Percentiles rank a stretch among this genome's conserved stretches.
These are phyloP conservation scores for Dendrophyllia cribrosa DNA, from an alignment of 64 coral and sea anemone species.

Conservation along the genomic window DNA sequence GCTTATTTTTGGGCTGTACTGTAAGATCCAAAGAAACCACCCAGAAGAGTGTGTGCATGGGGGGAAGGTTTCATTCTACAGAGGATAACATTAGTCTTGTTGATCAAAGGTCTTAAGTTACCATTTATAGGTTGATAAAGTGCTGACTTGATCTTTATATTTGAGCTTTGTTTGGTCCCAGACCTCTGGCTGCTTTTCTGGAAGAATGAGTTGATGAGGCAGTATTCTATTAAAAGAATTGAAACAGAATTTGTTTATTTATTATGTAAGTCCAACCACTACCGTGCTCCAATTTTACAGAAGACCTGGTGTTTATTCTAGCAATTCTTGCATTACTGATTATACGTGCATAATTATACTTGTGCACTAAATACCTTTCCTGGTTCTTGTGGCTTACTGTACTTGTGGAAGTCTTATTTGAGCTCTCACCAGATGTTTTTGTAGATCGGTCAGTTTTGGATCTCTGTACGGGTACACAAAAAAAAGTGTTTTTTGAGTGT, in stretches of 20 bases:
- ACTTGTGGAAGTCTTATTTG: not conserved
- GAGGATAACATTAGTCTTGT: too few relatives aligned
- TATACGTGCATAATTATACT: too few relatives aligned
- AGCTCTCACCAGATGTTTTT: not conserved
- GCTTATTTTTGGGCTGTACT: too few relatives aligned
- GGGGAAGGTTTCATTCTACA: too few relatives aligned
- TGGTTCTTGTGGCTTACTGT: not conserved
- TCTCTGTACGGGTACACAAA: not conserved
- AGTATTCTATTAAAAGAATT: not conserved
- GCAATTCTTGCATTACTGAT: too few relatives aligned
- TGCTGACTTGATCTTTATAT: slow-evolving; percentile 53
- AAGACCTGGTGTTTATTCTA: too few relatives aligned
- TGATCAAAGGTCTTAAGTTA: not conserved
- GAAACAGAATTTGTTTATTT: not conserved
- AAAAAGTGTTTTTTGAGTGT: not conserved
- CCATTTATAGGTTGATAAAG: slow-evolving; percentile 82
- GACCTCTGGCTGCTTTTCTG: not conserved
- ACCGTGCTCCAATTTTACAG: too few relatives aligned
- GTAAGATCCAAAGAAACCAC: too few relatives aligned
- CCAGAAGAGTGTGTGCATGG: too few relatives aligned
- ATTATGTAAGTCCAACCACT: too few relatives aligned
- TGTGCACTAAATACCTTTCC: not conserved
- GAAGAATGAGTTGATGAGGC: not conserved
- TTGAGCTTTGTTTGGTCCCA: slow-evolving; percentile 55
- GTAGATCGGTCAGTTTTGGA: not conserved